Evolutionary conservation across 2,113 vertebrate species (phyloP).

Genomic region (Meleagris gallopavo): DNA sequence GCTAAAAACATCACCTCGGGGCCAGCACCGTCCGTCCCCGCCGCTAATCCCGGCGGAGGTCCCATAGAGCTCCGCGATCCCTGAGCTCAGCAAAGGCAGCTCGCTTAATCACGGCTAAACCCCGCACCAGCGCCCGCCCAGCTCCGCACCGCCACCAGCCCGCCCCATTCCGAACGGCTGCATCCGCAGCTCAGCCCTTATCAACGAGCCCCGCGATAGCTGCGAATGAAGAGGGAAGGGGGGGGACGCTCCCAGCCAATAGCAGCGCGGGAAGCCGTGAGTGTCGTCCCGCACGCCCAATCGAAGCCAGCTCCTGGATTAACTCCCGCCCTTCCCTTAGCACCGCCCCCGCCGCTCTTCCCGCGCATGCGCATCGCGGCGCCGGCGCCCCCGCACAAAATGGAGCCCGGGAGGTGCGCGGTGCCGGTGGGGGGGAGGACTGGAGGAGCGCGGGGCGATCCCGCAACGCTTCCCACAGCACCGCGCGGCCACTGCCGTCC

Average conservation of each 20-base stretch:
- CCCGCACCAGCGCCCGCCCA: constrained; percentile 9
- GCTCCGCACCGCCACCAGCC: not conserved
- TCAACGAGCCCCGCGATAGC: no score
- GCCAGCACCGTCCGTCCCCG: no score
- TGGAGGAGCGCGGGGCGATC: no score
- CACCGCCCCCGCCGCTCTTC: accelerated
- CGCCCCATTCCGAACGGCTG: no score
- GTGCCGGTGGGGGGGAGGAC: no score
- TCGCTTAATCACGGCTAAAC: not conserved
- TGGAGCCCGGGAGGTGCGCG: not conserved
- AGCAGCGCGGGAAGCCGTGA: accelerated
- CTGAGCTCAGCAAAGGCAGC: not conserved
- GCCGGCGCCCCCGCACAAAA: not conserved
- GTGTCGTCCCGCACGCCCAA: accelerated
- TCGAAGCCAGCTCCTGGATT: accelerated
- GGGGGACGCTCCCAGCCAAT: not conserved
- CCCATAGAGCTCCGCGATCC: not conserved
- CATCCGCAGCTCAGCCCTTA: not conserved
- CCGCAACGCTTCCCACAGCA: accelerated
- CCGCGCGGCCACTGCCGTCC: not conserved
- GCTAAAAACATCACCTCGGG: no score
- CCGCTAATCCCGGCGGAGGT: not conserved
- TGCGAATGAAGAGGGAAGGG: not conserved
- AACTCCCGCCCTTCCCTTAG: accelerated
- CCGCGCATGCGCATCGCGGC: not conserved